Evolutionary conservation across 2,888 invertebrate genomes (phyloP).

Genomic region (Anagyrus pseudococci): DNA sequence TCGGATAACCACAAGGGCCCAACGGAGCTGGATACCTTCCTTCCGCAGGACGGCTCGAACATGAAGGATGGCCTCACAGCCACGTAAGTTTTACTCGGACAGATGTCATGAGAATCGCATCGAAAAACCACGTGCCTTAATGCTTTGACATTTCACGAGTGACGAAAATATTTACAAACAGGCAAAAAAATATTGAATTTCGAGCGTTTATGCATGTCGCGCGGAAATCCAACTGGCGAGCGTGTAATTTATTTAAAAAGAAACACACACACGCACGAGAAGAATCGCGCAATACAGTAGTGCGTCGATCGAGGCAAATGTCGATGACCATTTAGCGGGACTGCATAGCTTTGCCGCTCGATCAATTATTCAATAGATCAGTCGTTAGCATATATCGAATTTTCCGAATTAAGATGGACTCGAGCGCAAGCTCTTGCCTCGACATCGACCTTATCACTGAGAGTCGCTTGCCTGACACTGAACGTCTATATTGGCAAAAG

Average conservation of each 20-base stretch:
- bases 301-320: too few relatives aligned
- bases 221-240: too few relatives aligned
- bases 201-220: neutral
- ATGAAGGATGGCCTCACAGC: conserved; percentile 53
- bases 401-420: neutral
- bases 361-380: neutral
- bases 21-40: conserved; percentile 82
- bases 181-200: neutral
- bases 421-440: neutral
- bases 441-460: neutral
- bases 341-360: neutral
- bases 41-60: conserved; percentile 73
- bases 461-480: neutral
- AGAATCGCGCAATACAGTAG: too few relatives aligned
- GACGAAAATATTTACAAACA: too few relatives aligned
- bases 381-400: neutral
- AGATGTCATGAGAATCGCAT: too few relatives aligned
- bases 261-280: too few relatives aligned
- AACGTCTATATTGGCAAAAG: neutral
- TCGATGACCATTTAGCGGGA: too few relatives aligned
- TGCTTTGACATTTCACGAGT: too few relatives aligned
- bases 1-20: conserved; percentile 57
- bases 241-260: too few relatives aligned
- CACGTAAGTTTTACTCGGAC: conserved; percentile 48
- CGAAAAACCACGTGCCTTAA: too few relatives aligned